Conservation (phyloP, 2,113 vertebrate species). For the Chaetops frenatus region DNA sequence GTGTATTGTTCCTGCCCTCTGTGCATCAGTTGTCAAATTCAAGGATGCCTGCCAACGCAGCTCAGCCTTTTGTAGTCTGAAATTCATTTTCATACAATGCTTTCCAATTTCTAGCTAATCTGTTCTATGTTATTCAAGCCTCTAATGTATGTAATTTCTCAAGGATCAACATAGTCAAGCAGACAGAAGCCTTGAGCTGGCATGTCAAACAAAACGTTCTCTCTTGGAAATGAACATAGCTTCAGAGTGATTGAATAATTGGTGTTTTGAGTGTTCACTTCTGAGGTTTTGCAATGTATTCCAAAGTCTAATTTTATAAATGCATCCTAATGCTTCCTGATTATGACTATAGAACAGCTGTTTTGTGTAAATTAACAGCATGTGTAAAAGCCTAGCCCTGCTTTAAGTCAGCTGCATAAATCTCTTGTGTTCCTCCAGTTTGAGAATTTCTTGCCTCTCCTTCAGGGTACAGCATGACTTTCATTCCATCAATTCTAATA, state of each 20-base stretch:
- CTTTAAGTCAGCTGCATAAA: background rate
- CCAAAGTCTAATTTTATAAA: background rate
- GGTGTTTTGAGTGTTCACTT: background rate
- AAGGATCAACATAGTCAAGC: background rate
- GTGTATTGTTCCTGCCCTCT: background rate
- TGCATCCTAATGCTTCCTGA: background rate
- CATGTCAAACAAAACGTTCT: conserved; percentile 21
- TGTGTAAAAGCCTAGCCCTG: background rate
- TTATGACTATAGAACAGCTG: background rate
- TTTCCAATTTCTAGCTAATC: conserved; percentile 11
- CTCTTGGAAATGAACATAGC: background rate
- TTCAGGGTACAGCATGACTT: background rate
- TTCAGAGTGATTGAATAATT: conserved; percentile 24
- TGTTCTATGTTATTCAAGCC: background rate
- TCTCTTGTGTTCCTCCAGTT: background rate
- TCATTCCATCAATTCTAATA: background rate
- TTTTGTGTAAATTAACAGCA: background rate
- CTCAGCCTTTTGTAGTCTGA: conserved; percentile 39
- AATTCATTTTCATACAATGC: conserved; percentile 23
- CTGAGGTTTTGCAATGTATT: background rate
- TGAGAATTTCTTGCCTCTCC: background rate
- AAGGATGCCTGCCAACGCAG: background rate
- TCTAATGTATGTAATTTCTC: background rate
- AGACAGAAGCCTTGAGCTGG: conserved; percentile 37
- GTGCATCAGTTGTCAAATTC: conserved; percentile 4